Evolutionary conservation across 2,888 invertebrate species (phyloP), one percentile per base, ranked within the genome.

Genomic region (Hirtodrosophila duncani): DNA sequence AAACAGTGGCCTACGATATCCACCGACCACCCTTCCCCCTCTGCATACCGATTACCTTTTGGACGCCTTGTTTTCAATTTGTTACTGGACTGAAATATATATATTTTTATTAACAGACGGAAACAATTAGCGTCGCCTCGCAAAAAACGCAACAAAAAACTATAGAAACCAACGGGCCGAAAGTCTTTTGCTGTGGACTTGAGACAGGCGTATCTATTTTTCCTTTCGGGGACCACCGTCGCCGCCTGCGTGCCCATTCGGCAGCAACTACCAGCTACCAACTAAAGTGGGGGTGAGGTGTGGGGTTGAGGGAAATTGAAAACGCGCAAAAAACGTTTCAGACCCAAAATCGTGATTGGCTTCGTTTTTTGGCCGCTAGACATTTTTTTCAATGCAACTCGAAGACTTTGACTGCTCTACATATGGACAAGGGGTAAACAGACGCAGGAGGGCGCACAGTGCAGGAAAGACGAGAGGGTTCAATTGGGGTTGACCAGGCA

Each of bases 91-190:
- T 77, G 57, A 78, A 81, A 81, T 81, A 81, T 75, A 78, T 78
- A 81, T 81, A 81, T 75, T 75, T 75, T 80, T 81, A 82, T 78
- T 72, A 83, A 72, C 82, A 78, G 83, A 83, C 83, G 81, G 83
- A 82, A 81, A 80, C 83, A 81, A 83, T 81, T 81, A 83, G 78
- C 71, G 79, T 70, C 71, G 75, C 80, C 75, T 62, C 43, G 55
- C 77, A 48, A 30, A 9, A 9, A 23, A 29, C 9, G 29, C 13
- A 50, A 51, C 24, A 30, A 60, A 46, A 48, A 37, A 41, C 31
- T 9, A 23, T 29, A 24, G 36, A 43, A 49, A 36, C 29, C 33
- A 33, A 31, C 10, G 26, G 34, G 21, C 29, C 18, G 23, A 17
- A 20, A 26, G 26, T n/a, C 20, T 42, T 23, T 30, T 29, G 16